Evolutionary conservation across 2,113 vertebrate species (phyloP).

Genomic region (Diadophis punctatus): DNA sequence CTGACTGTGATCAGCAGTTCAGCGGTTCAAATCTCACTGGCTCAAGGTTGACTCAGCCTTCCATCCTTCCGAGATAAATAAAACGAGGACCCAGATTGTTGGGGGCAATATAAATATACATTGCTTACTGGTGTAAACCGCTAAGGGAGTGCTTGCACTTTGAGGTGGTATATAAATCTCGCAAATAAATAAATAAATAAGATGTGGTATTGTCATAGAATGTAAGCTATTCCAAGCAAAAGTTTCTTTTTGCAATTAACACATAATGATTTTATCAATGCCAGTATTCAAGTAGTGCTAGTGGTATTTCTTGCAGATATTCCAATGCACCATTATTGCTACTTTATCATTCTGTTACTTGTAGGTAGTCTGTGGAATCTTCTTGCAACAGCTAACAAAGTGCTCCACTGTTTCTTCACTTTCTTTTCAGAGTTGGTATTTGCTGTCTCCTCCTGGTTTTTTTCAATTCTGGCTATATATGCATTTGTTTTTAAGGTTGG

Average conservation of each 20-base stretch:
- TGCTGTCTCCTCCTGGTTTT: background rate
- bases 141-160: too few species aligned
- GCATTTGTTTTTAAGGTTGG: background rate
- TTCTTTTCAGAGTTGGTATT: background rate
- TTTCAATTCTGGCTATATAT: background rate
- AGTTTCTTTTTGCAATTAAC: background rate
- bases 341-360: background rate
- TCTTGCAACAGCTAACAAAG: background rate
- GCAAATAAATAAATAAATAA: too few species aligned
- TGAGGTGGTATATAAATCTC: too few species aligned
- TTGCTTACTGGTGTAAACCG: too few species aligned
- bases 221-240: background rate
- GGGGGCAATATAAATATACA: too few species aligned
- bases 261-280: background rate
- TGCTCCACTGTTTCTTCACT: background rate
- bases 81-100: too few species aligned
- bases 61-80: too few species aligned
- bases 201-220: background rate
- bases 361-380: background rate
- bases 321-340: background rate
- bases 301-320: background rate
- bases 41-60: too few species aligned
- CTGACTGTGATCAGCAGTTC: too few species aligned
- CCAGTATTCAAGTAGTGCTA: background rate
- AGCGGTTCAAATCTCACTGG: too few species aligned